Conservation (phyloP, 2,113 vertebrate genomes). For the Turnix velox region DNA sequence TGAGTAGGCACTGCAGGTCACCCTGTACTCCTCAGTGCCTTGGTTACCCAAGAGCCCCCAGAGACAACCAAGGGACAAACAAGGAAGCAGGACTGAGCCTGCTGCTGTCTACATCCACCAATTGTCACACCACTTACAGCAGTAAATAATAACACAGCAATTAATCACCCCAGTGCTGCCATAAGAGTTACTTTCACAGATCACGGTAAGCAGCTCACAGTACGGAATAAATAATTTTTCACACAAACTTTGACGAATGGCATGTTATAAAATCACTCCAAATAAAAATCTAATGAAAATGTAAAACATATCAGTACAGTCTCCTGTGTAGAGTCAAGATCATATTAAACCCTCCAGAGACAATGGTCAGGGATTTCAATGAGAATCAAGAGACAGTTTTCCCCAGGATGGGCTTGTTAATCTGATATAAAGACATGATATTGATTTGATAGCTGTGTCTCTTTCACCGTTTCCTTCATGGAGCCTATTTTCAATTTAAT, state of each 20-base stretch:
- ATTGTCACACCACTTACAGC: background rate
- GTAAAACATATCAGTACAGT: conserved; percentile 12
- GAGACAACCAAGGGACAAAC: background rate
- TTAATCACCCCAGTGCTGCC: background rate
- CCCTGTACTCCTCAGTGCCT: background rate
- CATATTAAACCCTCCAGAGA: conserved; percentile 22
- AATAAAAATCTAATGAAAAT: conserved; percentile 57
- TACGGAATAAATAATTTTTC: conserved; percentile 20
- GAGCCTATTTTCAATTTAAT: conserved; percentile 20
- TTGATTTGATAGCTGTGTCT: conserved; percentile 9
- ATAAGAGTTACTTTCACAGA: background rate
- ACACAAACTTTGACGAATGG: conserved; percentile 1
- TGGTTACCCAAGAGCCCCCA: background rate
- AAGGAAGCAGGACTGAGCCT: background rate
- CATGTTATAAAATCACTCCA: conserved; percentile 17
- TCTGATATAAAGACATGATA: background rate
- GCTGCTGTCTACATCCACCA: background rate
- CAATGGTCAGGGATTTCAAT: conserved; percentile 6
- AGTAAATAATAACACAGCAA: conserved; percentile 28
- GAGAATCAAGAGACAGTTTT: conserved; percentile 26
- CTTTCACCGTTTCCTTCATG: background rate
- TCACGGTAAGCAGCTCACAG: background rate
- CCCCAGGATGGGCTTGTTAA: conserved; percentile 31
- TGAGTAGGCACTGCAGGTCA: background rate
- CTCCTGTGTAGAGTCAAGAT: background rate